Base-by-base conservation (phyloP, 1,140 invertebrate genomes). In the Sitophilus oryzae region DNA sequence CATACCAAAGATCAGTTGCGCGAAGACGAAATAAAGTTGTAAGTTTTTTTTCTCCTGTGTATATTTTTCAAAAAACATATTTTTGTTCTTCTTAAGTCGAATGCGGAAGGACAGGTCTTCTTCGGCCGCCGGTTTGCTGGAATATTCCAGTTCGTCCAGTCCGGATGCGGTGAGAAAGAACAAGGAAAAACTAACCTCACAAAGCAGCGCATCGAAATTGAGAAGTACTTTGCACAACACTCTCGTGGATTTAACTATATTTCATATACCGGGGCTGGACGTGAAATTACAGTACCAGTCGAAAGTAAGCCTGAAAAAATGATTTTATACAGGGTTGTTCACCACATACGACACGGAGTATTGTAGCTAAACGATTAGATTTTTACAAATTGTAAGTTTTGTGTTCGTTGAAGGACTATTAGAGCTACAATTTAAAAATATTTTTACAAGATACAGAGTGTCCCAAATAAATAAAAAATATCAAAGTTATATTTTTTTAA, bases 211-310 rank as follows among this genome's bases (percentile, higher is more conserved):
- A 23, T 74, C 76, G 10, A 67, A 78, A 60, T 61, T 81, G 22
- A 60, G 76, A 56, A 75, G 75, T 56, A 66, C 63, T 37, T 65
- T 64, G 11, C 77, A 78, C 61, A 75, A 77, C 34, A 68, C 78
- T 18, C 75, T 88, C 0, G 81, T 83, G 3, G 89, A 93, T 74
- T 76, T 91, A 44, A 96, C 93, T 1, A 87, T 94, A 54, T 96
- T 98, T 73, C 87, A 94, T 64, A 90, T 97, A 66, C 94, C 94
- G 2, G 93, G 93, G 1, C 79, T 97, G 51, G 91, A 96, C 75
- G 88, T 96, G 15, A 95, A 95, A 79, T 84, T 95, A 22, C 89
- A 93, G 69, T 93, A 93, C 69, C 87, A 91, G 69, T 92, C 89
- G 0, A 89, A 86, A 69, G 91, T 86, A 42, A 45, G n/a, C n/a